These are phyloP conservation scores for Phasianus colchicus DNA, from an alignment of 2,113 vertebrate species.

Conservation along the genomic window DNA sequence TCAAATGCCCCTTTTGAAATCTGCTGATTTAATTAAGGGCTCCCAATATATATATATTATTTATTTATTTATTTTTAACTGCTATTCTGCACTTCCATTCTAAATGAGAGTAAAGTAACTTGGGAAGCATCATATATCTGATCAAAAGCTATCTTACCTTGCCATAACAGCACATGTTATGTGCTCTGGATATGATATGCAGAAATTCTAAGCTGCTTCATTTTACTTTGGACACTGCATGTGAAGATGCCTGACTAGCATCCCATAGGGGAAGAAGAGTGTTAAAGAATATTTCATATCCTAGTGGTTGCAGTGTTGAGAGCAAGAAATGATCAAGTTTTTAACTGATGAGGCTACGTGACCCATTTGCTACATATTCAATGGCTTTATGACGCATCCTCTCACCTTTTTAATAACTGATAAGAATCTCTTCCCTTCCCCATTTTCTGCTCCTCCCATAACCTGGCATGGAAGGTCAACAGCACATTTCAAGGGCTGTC, in stretches of 20 bases:
- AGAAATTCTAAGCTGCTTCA: background rate
- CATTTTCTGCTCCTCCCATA: background rate
- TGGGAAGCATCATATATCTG: background rate
- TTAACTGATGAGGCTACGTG: background rate
- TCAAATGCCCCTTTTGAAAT: background rate
- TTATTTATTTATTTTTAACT: background rate
- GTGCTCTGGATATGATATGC: background rate
- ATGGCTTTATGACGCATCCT: background rate
- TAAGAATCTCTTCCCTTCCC: background rate
- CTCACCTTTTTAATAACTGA: background rate
- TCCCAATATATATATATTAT: background rate
- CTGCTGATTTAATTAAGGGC: background rate
- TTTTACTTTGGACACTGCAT: background rate
- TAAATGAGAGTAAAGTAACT: background rate
- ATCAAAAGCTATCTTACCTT: background rate
- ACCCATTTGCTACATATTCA: background rate
- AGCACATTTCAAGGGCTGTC: background rate
- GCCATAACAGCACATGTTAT: background rate
- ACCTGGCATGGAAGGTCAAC: background rate
- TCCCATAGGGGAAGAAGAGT: background rate
- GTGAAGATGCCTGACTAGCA: background rate
- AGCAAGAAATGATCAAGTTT: background rate
- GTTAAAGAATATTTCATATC: background rate
- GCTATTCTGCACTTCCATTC: background rate
- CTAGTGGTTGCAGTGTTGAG: background rate